These are phyloP conservation scores for Lordiphosa fenestrarum DNA, from an alignment of 2,888 invertebrate genomes.

Conservation along the genomic window DNA sequence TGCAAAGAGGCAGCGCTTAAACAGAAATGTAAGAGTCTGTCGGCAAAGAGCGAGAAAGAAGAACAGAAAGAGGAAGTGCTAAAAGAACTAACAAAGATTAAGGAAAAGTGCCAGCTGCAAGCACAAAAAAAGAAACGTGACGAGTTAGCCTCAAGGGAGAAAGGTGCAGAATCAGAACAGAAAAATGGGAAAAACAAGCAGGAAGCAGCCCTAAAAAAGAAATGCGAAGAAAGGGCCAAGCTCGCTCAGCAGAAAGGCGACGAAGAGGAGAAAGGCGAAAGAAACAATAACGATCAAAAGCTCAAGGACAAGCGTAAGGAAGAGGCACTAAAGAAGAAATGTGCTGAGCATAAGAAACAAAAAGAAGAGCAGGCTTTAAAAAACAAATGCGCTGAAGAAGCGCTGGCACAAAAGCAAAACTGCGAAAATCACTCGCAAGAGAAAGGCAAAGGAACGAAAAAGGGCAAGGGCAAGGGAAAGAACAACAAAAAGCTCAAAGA, in stretches of 20 bases:
- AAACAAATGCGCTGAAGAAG: too few species aligned
- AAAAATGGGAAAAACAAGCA: too few species aligned
- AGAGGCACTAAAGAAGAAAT: neutral
- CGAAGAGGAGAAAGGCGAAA: neutral
- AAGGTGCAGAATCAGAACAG: too few species aligned
- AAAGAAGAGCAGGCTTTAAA: too few species aligned
- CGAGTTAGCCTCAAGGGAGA: too few species aligned
- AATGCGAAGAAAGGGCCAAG: neutral
- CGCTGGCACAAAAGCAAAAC: too few species aligned
- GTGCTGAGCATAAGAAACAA: neutral
- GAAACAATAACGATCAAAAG: too few species aligned
- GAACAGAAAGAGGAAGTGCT: neutral
- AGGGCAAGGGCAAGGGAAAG: neutral
- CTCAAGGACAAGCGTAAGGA: neutral
- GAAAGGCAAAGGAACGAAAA: neutral
- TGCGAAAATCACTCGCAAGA: neutral
- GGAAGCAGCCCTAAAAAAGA: neutral
- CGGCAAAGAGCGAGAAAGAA: neutral
- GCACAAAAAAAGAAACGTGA: neutral
- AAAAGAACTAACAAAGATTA: neutral
- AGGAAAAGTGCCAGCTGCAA: neutral
- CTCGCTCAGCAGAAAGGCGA: neutral
- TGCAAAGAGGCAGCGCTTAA: neutral
- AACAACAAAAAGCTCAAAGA: neutral
- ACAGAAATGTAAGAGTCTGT: conserved; percentile 1